Evolutionary conservation across 2,888 invertebrate species (phyloP), one percentile per base, ranked within the genome.

Genomic region (Lasioglossum vierecki): DNA sequence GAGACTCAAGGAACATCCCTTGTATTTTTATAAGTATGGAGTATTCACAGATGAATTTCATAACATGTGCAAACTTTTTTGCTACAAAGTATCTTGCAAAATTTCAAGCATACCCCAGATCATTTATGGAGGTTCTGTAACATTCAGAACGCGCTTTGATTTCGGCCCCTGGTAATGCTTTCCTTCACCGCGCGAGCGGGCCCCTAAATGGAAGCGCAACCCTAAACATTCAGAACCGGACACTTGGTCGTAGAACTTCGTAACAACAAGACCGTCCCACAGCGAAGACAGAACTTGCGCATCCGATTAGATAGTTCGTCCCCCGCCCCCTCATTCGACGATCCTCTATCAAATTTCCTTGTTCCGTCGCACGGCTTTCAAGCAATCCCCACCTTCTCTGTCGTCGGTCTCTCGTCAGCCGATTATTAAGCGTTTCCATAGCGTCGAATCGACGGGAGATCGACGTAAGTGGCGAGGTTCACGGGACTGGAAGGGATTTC

Each of bases 401-500:
- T 41, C 13, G 22, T 6, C 22, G 11, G 80, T 75, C 80, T 70
- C 79, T 79, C 79, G 83, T 77, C 84, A 49, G n/a, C 77, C 83
- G 87, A 85, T 92, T 92, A 92, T 92, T 91, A 92, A 91, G 88
- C 89, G 89, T 89, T 91, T 90, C 91, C 88, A 88, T 84, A 60
- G 60, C 76, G 66, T 49, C 70, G 82, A 82, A 82, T 87, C 79
- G 81, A 63, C 76, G 30, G 57, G 76, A 71, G 76, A 85, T 77
- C 84, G 79, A 77, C 77, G 77, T 83, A 85, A 87, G 70, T 71
- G 80, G 76, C 80, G n/a, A 4, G 71, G 66, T 72, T 84, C 75
- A 57, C 60, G 68, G 44, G 13, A 11, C 49, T 46, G 73, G 53
- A 79, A 74, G 60, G 49, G 72, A 86, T 80, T 75, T 66, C 76